Conservation (phyloP, 2,888 invertebrate genomes). For the Monoplex corrugatus region DNA sequence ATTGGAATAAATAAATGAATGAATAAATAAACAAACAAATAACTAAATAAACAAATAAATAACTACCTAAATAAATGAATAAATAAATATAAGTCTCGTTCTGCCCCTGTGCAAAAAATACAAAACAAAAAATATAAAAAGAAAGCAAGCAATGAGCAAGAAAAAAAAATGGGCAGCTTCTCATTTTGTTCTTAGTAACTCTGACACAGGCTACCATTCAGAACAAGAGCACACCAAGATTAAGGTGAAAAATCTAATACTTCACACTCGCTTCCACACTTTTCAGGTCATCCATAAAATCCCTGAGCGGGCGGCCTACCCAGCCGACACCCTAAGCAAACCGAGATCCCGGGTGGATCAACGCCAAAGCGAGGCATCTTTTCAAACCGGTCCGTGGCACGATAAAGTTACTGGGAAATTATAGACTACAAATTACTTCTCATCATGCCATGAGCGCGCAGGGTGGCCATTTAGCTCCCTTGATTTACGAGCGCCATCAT, state of each 20-base stretch:
- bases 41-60: too few species aligned
- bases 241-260: not conserved
- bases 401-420: conserved; percentile 63
- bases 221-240: too few species aligned
- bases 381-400: conserved; percentile 46
- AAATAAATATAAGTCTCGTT: too few species aligned
- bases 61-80: too few species aligned
- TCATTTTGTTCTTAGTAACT: too few species aligned
- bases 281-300: conserved; percentile 22
- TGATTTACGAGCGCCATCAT: conserved; percentile 39
- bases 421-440: conserved; percentile 67
- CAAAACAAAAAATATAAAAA: too few species aligned
- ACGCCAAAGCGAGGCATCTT: conserved; percentile 34
- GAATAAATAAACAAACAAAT: too few species aligned
- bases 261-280: not conserved
- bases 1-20: too few species aligned
- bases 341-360: conserved; percentile 1
- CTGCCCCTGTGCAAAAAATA: too few species aligned
- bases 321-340: not conserved
- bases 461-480: conserved; percentile 3
- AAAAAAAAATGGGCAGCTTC: too few species aligned
- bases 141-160: too few species aligned
- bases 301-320: not conserved
- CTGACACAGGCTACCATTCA: too few species aligned
- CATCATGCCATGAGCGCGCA: conserved; percentile 44